These are phyloP conservation scores for Probosciger aterrimus DNA, from an alignment of 2,113 vertebrate genomes.

Conservation along the genomic window DNA sequence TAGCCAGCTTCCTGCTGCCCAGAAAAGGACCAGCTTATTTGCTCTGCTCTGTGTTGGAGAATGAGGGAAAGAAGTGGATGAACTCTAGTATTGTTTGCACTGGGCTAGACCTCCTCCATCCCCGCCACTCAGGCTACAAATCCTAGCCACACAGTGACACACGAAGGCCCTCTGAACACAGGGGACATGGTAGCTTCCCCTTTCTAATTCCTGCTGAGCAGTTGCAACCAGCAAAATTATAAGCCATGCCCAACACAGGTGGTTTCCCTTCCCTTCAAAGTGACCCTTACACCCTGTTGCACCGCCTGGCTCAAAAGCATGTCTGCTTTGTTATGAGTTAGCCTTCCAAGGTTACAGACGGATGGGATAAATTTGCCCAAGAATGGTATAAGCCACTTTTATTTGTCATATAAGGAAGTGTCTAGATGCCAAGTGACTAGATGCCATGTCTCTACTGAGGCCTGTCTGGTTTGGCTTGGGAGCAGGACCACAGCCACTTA, in stretches of 20 bases:
- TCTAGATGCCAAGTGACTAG: not conserved
- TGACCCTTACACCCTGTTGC: not conserved
- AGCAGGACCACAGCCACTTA: conserved; percentile 12
- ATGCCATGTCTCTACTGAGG: not conserved
- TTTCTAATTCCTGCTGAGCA: not conserved
- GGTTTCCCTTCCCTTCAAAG: not conserved
- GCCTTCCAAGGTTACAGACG: not conserved
- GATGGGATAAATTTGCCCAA: not conserved
- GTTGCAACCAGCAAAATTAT: not conserved
- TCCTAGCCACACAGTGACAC: not conserved
- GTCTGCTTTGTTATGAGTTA: not conserved
- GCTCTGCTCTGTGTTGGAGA: not conserved
- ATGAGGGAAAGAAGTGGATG: not conserved
- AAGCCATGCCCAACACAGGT: not conserved
- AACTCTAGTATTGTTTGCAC: not conserved
- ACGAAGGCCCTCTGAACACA: not conserved
- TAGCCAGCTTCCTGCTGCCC: not conserved
- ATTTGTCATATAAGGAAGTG: conserved; percentile 1
- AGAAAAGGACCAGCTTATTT: not conserved
- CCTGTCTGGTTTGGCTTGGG: conserved; percentile 18
- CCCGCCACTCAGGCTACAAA: fast-evolving
- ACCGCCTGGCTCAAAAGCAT: not conserved
- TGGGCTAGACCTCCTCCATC: not conserved
- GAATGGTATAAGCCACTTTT: not conserved
- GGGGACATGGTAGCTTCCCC: not conserved